Conservation (phyloP, 2,797 vertebrate species). For the Phrynocephalus forsythii region DNA sequence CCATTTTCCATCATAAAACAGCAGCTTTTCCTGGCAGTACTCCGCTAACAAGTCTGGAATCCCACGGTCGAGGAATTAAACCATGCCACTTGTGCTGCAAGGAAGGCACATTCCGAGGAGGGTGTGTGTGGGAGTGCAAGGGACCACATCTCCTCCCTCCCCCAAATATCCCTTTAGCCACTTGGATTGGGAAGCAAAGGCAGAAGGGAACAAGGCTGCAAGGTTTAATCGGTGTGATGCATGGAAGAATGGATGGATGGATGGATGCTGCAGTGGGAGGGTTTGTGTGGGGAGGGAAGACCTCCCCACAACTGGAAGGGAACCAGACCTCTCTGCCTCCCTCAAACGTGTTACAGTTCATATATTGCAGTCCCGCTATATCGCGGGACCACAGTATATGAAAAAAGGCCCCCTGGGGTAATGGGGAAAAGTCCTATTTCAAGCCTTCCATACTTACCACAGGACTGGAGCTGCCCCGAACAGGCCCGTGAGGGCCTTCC, state of each 20-base stretch:
- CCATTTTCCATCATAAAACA: background rate
- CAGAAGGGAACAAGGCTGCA: background rate
- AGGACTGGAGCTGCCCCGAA: too few species aligned
- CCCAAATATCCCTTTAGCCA: too few species aligned
- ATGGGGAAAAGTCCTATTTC: too few species aligned
- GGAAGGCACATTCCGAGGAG: background rate
- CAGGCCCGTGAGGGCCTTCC: too few species aligned
- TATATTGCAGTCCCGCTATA: too few species aligned
- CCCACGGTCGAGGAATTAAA: background rate
- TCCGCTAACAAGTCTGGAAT: conserved; percentile 1
- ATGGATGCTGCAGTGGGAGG: background rate
- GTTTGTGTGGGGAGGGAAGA: background rate
- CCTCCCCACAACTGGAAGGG: background rate
- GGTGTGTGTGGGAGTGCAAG: too few species aligned
- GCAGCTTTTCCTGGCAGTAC: too few species aligned
- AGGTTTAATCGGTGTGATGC: too few species aligned
- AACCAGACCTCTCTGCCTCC: background rate
- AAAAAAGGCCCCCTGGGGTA: too few species aligned
- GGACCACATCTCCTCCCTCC: background rate
- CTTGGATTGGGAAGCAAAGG: background rate
- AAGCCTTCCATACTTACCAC: too few species aligned
- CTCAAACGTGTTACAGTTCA: too few species aligned
- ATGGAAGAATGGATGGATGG: background rate
- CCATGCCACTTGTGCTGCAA: background rate
- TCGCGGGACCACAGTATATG: too few species aligned